Conservation (phyloP, 1,140 invertebrate species). For the Cydia fagiglandana region DNA sequence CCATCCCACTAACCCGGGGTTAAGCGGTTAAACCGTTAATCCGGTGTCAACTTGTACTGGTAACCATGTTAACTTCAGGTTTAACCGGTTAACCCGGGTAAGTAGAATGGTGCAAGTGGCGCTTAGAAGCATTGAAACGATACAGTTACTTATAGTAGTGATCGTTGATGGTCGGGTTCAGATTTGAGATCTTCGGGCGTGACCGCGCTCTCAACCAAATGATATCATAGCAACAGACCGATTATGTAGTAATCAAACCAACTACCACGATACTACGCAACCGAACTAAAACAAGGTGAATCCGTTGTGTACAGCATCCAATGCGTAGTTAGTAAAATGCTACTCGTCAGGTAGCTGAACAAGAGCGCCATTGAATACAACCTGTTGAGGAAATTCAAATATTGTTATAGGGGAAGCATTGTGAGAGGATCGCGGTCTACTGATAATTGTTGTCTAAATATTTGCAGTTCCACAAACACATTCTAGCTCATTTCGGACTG, state of each 20-base stretch:
- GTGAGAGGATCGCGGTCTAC: conserved; percentile 58
- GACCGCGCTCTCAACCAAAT: conserved; percentile 62
- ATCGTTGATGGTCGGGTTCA: conserved; percentile 50
- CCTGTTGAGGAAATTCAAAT: conserved; percentile 1
- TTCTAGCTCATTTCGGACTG: conserved; percentile 54
- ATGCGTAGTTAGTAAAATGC: conserved; percentile 35
- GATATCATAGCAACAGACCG: conserved; percentile 65
- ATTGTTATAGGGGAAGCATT: conserved; percentile 42
- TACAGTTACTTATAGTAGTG: conserved; percentile 37
- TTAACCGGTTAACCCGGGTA: too few relatives aligned
- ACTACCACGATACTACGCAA: conserved; percentile 38
- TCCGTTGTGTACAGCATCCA: conserved; percentile 36
- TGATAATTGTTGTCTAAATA: conserved; percentile 74
- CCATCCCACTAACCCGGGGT: too few relatives aligned
- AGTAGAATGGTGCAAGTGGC: too few relatives aligned
- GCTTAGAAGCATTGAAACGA: conserved; percentile 20
- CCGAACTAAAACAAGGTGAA: background rate
- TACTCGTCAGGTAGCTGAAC: background rate
- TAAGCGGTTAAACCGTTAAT: too few relatives aligned
- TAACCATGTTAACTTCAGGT: too few relatives aligned
- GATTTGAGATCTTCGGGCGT: conserved; percentile 50
- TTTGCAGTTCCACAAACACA: conserved; percentile 62
- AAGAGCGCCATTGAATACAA: conserved; percentile 42
- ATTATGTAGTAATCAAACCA: conserved; percentile 68
- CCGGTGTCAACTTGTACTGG: too few relatives aligned